Evolutionary conservation across 1,140 invertebrate species (phyloP).

Genomic region (Mamestra configurata): DNA sequence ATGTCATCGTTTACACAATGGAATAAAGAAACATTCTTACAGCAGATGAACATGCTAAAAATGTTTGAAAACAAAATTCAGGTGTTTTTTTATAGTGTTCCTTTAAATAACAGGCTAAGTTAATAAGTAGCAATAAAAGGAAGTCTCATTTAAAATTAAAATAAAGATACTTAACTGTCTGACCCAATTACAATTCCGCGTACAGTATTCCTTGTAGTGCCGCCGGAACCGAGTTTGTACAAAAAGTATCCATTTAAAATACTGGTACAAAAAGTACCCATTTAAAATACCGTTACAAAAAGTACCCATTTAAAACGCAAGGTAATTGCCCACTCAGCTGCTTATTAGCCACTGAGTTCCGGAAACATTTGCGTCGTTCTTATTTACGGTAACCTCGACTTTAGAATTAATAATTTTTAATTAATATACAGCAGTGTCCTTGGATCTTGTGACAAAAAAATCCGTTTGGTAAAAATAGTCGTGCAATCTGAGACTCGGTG

Average conservation of each 20-base stretch:
- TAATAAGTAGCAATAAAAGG: too few relatives aligned
- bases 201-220: conserved; percentile 9
- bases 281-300: conserved; percentile 1
- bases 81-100: too few relatives aligned
- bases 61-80: too few relatives aligned
- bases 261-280: not conserved
- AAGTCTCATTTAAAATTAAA: not conserved
- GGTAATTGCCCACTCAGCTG: conserved; percentile 7
- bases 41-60: too few relatives aligned
- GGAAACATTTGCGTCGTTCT: conserved; percentile 18
- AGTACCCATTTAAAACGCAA: conserved; percentile 16
- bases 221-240: not conserved
- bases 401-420: conserved; percentile 31
- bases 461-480: not conserved
- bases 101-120: too few relatives aligned
- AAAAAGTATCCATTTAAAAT: conserved; percentile 25
- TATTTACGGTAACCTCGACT: not conserved
- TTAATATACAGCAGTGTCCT: not conserved
- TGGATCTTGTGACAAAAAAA: not conserved
- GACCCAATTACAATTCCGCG: conserved; percentile 25
- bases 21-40: too few relatives aligned
- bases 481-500: not conserved
- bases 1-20: too few relatives aligned
- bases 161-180: not conserved
- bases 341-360: conserved; percentile 24